Conservation (phyloP, 2,113 vertebrate species). For the Sceloporus tristichus region DNA sequence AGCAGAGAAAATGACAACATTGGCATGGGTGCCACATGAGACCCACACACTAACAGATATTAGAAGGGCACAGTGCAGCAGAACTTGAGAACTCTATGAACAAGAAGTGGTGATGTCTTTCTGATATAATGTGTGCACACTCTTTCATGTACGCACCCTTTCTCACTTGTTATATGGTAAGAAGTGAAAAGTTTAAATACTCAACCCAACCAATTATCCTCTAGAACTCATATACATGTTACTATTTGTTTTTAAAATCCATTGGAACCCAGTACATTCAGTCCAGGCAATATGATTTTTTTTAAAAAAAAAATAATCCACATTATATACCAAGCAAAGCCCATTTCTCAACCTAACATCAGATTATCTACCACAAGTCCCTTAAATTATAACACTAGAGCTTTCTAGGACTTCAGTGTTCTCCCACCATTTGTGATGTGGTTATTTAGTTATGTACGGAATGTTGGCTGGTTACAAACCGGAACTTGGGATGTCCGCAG, state of each 20-base stretch:
- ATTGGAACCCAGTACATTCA: neutral
- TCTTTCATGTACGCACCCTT: no score
- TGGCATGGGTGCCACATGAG: neutral
- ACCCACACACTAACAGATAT: neutral
- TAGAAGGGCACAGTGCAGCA: conserved; percentile 18
- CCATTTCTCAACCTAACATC: neutral
- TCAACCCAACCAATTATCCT: neutral
- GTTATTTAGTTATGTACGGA: no score
- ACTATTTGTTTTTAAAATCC: neutral
- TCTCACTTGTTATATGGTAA: neutral
- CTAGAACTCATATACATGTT: neutral
- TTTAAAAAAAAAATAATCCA: neutral
- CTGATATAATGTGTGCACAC: neutral
- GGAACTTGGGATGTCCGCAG: no score
- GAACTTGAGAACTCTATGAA: neutral
- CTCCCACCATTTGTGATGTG: no score
- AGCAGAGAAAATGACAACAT: neutral
- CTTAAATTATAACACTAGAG: no score
- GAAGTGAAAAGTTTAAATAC: neutral
- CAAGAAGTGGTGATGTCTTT: no score
- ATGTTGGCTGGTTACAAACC: no score
- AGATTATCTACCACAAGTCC: neutral
- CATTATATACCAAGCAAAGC: neutral
- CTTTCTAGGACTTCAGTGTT: no score
- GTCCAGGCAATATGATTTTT: neutral